Percentiles rank a stretch among this genome's conserved stretches.
phyloP scores from a whole-genome alignment of 1,140 invertebrate species.

The Dendroctonus ponderosae region DNA sequence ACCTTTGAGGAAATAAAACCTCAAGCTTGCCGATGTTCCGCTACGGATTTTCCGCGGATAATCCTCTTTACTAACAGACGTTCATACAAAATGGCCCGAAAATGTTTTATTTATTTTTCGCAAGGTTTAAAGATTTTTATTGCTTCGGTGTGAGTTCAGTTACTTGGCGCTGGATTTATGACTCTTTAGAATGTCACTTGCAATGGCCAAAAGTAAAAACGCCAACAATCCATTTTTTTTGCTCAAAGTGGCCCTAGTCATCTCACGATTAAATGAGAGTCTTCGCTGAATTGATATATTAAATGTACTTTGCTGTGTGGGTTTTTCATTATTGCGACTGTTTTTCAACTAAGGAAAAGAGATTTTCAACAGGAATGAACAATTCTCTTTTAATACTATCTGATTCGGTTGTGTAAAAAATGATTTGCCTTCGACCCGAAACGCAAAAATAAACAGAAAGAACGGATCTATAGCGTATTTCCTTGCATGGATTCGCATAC shows the following conservation, averaged over 20 bases:
- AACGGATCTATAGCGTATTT: no score
- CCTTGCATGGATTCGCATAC: no score
- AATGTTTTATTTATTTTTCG: conserved; percentile 33
- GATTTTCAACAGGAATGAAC: no score
- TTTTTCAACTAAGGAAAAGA: no score
- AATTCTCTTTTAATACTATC: no score
- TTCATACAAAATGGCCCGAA: conserved; percentile 29
- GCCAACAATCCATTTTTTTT: no score
- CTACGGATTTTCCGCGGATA: conserved; percentile 15
- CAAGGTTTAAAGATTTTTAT: conserved; percentile 11
- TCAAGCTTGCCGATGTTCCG: conserved; percentile 2
- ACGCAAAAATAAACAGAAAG: no score
- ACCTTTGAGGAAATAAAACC: conserved; percentile 11
- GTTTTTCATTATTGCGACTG: no score
- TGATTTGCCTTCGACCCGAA: no score
- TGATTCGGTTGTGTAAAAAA: no score
- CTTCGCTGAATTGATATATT: no score
- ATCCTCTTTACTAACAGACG: conserved; percentile 32
- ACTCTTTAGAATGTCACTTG: not conserved
- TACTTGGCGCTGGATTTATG: conserved; percentile 4
- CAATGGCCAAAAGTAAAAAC: not conserved
- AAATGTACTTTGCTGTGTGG: no score
- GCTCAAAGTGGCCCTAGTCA: not conserved
- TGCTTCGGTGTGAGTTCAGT: conserved; percentile 4
- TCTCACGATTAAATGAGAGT: not conserved